Evolutionary conservation across 2,113 vertebrate genomes (phyloP), one percentile per base, ranked within the genome.

Genomic region (Tenrec ecaudatus): DNA sequence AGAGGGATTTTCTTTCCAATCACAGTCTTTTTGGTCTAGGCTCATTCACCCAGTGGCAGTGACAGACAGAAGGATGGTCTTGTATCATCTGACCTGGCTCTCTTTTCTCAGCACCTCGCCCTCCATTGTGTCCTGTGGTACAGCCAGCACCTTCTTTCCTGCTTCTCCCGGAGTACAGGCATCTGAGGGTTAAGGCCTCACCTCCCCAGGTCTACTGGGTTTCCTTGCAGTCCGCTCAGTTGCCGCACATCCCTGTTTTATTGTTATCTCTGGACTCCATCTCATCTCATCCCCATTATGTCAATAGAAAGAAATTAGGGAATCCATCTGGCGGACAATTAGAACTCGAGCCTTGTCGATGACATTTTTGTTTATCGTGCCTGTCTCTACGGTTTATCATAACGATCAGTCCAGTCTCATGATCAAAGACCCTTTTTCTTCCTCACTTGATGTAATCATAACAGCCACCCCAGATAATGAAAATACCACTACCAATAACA

Each of bases 301-400:
- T 53, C 64, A 90, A 36, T n/a, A 2, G 31, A 87, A 88, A 85
- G 47, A 47, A 88, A 75, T 22, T 14, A 9, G 29, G 53, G 47
- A 22, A 31, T 84, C 27, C 7, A 23, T 43, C 62, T 36, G 4
- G 4, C 53, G 20, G 31, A 29, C 33, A 31, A 2, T 92, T 29
- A 81, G 75, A 79, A 62, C 33, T 62, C 15, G 23, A 58, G 64
- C 31, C 31, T 69, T 81, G 89, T 6, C 27, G 84, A 64, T 14
- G 33, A 12, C 33, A 15, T 7, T 12, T 36, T 73, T 31, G 53
- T 69, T 79, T 60, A 33, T 22, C 73, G 31, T 38, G 68, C 27
- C 53, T 88, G 89, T 85, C n/a, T 23, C 40, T 60, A n/a, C 20
- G 29, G 17, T 75, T 96, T 92, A 85, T 83, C 43, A 16, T 85